Evolutionary conservation across 2,797 vertebrate genomes (phyloP), one percentile per base, ranked within the genome.

Genomic region (Sciaenops ocellatus): DNA sequence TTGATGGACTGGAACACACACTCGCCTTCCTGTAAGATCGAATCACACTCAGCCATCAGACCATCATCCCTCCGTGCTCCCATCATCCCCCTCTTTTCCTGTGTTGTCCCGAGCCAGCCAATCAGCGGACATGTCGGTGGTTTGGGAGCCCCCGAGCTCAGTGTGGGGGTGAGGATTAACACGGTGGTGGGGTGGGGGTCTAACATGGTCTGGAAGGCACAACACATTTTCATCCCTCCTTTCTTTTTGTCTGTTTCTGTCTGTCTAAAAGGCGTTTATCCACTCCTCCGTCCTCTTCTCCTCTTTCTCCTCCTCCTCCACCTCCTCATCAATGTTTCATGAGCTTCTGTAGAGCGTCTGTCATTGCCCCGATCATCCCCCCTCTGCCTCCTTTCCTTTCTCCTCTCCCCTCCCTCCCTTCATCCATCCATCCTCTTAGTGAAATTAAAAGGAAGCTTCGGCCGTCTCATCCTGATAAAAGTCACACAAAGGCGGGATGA

Each of bases 311-410:
- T 73, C n/a, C 30, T 80, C 65, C 75, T 90, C 74, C 73, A 82
- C 64, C 30, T 6, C 70, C 79, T 93, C 93, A 93, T 95, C 86
- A 88, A 94, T 93, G 84, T 93, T 95, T 93, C 84, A 95, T 88
- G 85, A 89, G 88, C 61, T 80, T 83, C 86, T 73, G 86, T 85
- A 56, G 71, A 72, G 76, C 62, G 72, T 87, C 90, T 90, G 86
- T 83, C 74, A 63, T n/a, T 59, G 54, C 38, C 69, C 72, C 48
- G 16, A 56, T 51, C 57, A 6, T 30, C 71, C 57, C 64, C 67
- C 34, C 16, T 8, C 47, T 6, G 24, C 52, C 1, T 22, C 60
- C 20, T 3, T 26, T 15, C 42, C 4, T 5, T 11, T 5, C 48
- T 26, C 10, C 18, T 4, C 52, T n/a, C 1, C 71, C 42, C n/a